These are phyloP conservation scores for Pollimyrus isidori DNA, from an alignment of 2,113 vertebrate species.

Conservation along the genomic window DNA sequence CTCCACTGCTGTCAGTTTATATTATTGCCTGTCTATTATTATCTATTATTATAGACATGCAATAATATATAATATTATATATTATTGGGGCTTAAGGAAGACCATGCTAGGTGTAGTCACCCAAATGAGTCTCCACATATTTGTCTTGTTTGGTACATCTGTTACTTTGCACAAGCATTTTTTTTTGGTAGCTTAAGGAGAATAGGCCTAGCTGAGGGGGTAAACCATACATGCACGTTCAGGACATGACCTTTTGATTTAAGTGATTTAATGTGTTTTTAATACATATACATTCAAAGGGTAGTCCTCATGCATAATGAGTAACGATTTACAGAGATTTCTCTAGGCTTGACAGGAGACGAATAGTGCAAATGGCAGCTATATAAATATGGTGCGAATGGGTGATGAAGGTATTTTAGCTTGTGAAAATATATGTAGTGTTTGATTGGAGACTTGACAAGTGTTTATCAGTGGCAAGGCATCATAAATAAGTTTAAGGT, in stretches of 20 bases:
- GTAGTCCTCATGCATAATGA: neutral
- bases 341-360: neutral
- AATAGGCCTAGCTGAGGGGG: neutral
- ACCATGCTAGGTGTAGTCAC: neutral
- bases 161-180: neutral
- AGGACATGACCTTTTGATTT: neutral
- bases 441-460: neutral
- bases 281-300: neutral
- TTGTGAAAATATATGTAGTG: neutral
- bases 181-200: neutral
- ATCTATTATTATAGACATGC: neutral
- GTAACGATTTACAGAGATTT: neutral
- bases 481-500: neutral
- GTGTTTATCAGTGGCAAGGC: neutral
- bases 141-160: neutral
- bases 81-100: neutral
- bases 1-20: neutral
- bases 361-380: neutral
- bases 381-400: neutral
- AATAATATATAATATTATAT: no score
- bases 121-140: neutral
- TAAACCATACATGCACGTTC: neutral
- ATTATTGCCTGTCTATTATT: neutral
- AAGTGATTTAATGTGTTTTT: neutral
- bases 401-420: neutral